phyloP scores from a whole-genome alignment of 1,140 invertebrate species.

The Metopolophium dirhodum region DNA sequence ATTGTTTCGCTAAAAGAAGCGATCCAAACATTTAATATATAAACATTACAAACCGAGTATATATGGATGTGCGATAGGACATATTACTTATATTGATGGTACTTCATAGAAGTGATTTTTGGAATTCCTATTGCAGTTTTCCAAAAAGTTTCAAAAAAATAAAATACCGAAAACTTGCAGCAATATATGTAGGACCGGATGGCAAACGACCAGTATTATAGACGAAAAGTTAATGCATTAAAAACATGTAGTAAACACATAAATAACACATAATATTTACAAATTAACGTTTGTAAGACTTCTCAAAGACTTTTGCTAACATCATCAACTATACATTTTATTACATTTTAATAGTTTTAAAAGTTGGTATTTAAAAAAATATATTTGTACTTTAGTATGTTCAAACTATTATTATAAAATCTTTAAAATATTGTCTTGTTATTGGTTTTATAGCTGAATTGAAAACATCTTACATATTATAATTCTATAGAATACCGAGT shows the following conservation, averaged over 20 bases:
- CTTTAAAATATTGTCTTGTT: background rate
- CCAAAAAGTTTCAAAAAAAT: background rate
- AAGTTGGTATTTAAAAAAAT: background rate
- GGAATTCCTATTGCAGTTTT: background rate
- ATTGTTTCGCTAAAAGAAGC: background rate
- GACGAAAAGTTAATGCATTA: background rate
- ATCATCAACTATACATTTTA: background rate
- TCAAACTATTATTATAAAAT: background rate
- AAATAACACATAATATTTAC: no score
- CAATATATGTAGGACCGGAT: background rate
- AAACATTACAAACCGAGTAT: background rate
- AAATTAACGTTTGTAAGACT: background rate
- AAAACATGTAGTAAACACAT: no score
- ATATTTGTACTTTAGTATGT: background rate
- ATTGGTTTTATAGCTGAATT: background rate
- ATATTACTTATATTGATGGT: background rate
- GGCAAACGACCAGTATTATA: background rate
- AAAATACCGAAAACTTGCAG: background rate
- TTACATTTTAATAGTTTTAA: background rate
- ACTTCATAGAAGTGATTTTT: background rate
- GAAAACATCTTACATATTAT: background rate
- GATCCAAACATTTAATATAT: background rate
- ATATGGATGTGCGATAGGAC: background rate
- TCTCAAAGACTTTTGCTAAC: background rate
- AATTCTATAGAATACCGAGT: background rate